Base-by-base conservation (phyloP, 2,888 invertebrate genomes). In the Eretmocerus hayati region DNA sequence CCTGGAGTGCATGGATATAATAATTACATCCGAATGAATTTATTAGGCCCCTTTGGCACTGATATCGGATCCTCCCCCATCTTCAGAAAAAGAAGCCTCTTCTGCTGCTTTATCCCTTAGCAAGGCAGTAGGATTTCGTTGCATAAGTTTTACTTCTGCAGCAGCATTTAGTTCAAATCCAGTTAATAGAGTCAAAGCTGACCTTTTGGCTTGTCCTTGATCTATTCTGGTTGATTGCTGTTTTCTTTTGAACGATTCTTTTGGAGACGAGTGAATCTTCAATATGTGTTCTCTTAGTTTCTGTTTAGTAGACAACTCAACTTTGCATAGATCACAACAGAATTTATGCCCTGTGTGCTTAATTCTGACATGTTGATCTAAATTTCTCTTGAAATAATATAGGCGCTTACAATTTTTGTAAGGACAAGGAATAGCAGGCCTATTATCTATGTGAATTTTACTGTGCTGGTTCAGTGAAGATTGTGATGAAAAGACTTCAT, bases 321-420 rank as follows among this genome's bases (percentile, higher is more conserved):
- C 3, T 16, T 56, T 53, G 21, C 67, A 67, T 22, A 60, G 53
- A 20, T 67, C 64, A 19, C 67, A 67, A 2, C 54, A 42, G 23
- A 75, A 76, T 33, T 66, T 76, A 4, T 72, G 58, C 2, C 74
- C 74, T 16, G 74, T 61, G 59, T 83, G 83, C 30, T 70, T 74
- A 2, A 67, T 67, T 46, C 70, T 57, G 47, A 81, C 71, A 55
- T 83, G 83, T 46, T 75, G 73, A 2, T 71, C 73, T 18, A 83
- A 69, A 69, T 81, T 82, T 35, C 72, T 74, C 55, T 75, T 75
- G 52, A 75, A 75, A 5, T 72, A 68, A 62, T 81, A 83, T 46
- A 66, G 64, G 40, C 77, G 75, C 2, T 56, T 44, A 55, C 76
- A 77, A 1, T 61, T 64, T 1, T 70, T 64, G 31, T 67, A 62